Evolutionary conservation across 2,797 vertebrate genomes (phyloP), one percentile per base, ranked within the genome.

Genomic region (Cryptoprocta ferox): DNA sequence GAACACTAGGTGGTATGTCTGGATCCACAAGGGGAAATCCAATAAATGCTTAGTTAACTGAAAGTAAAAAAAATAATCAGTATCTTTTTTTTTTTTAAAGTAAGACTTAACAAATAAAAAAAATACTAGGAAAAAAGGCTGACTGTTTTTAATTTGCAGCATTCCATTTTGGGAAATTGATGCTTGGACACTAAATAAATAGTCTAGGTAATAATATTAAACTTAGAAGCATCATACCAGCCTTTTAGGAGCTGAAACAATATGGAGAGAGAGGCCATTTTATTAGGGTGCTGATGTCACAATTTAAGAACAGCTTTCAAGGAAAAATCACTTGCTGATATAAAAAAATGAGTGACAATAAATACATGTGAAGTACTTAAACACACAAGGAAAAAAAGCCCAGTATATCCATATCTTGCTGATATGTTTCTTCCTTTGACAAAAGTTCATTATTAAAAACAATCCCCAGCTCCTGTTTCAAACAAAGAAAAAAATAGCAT

Each of bases 141-240:
- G 8, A 28, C 11, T 48, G 28, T 8, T 89, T 94, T 84, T 80
- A 37, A 18, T 91, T 45, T 7, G 1, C 35, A 84, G 70, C 35
- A 91, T 94, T 95, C 59, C n/a, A 66, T 75, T 94, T 92, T 70
- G 78, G 28, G 37, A 45, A 65, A 93, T 53, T 66, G 14, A 94
- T 19, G 61, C 42, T 30, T n/a, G 18, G 18, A 93, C 37, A 81
- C 6, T 28, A 85, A 94, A 89, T n/a, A n/a, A 61, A 50, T 0
- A 70, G 26, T 48, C 42, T 81, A 39, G 65, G 14, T 18, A 48
- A 84, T 42, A 73, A 35, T 5, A 81, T 21, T 89, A 48, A 50
- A 73, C 32, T 89, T 32, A 82, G 83, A 88, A 89, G n/a, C 10
- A 45, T 75, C 50, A 39, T 12, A 19, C 12, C 45, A 89, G 73